phyloP scores from a whole-genome alignment of 1,140 invertebrate genomes.

The Matsumurasca onukii region DNA sequence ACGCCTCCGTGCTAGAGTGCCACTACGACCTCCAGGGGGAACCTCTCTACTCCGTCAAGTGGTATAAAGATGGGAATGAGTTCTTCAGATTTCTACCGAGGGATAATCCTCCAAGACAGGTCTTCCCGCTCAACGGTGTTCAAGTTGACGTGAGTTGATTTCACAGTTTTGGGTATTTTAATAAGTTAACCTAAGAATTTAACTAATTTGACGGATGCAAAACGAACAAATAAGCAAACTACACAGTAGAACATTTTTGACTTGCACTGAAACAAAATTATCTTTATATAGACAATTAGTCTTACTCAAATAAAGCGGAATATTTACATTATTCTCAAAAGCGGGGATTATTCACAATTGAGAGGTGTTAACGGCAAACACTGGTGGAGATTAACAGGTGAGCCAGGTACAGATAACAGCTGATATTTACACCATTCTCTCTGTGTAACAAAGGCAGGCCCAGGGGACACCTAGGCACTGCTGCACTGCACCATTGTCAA shows the following conservation, averaged over 20 bases:
- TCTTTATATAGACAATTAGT: too few species aligned
- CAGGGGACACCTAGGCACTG: neutral
- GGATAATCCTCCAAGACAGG: constrained; percentile 67
- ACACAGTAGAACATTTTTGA: too few species aligned
- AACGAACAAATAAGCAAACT: too few species aligned
- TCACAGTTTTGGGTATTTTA: too few species aligned
- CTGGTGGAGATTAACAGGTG: too few species aligned
- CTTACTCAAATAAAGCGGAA: too few species aligned
- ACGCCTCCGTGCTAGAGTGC: constrained; percentile 54
- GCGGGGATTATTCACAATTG: too few species aligned
- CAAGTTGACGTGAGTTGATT: constrained; percentile 72
- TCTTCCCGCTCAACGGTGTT: constrained; percentile 71
- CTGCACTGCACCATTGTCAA: constrained; percentile 12
- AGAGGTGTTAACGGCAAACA: too few species aligned
- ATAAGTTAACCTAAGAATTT: too few species aligned
- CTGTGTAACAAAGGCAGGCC: neutral
- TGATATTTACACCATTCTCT: neutral
- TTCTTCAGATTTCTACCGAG: constrained; percentile 78
- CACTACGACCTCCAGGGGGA: constrained; percentile 75
- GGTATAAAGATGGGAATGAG: constrained; percentile 64
- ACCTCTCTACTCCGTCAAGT: constrained; percentile 62
- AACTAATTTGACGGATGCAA: too few species aligned
- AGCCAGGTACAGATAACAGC: neutral
- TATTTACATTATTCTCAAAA: too few species aligned
- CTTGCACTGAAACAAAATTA: too few species aligned